Evolutionary conservation across 2,888 invertebrate species (phyloP).

Genomic region (Sericinus montela): DNA sequence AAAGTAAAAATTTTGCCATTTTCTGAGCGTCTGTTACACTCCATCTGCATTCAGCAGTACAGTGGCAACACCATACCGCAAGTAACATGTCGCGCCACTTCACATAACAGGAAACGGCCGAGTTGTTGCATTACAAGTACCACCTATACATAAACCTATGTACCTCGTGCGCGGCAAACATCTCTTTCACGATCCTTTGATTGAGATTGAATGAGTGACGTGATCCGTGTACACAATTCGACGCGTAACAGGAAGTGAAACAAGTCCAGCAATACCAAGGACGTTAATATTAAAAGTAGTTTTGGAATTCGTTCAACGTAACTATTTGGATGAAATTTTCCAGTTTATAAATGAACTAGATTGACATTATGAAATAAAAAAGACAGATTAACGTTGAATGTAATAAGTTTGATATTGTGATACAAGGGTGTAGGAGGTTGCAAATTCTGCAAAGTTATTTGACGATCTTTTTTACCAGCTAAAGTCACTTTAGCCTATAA

Average conservation of each 20-base stretch:
- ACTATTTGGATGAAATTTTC: not conserved
- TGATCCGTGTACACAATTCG: constrained; percentile 67
- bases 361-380: no score
- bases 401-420: no score
- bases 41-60: not conserved
- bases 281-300: constrained; percentile 60
- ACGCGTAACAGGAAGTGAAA: constrained; percentile 68
- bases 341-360: no score
- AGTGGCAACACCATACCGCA: constrained; percentile 4
- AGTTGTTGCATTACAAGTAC: constrained; percentile 40
- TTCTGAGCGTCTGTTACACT: no score
- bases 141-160: constrained; percentile 34
- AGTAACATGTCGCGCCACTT: constrained; percentile 18
- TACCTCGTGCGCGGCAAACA: constrained; percentile 54
- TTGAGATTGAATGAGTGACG: constrained; percentile 74
- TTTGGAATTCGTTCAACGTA: constrained; percentile 15
- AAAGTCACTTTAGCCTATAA: no score
- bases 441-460: no score
- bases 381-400: no score
- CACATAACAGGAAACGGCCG: constrained; percentile 59
- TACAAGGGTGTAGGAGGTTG: no score
- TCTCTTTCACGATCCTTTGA: constrained; percentile 75
- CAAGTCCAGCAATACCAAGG: constrained; percentile 70
- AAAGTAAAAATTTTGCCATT: no score
- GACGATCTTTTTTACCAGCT: no score